Evolutionary conservation across 2,888 invertebrate species (phyloP).

Genomic region (Megalurothrips usitatus): DNA sequence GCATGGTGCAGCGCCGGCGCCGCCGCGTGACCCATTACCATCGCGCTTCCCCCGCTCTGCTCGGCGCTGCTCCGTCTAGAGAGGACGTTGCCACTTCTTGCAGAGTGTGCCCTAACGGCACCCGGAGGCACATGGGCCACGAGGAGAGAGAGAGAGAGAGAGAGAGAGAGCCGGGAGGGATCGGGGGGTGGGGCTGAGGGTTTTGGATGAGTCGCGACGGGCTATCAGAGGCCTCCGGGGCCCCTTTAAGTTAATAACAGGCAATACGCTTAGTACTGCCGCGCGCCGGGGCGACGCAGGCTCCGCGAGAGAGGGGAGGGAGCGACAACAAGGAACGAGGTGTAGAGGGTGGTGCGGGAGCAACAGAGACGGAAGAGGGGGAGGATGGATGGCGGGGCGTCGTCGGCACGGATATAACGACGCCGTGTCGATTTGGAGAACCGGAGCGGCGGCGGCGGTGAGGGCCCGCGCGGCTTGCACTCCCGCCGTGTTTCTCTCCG

Average conservation of each 20-base stretch:
- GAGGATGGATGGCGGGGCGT: neutral
- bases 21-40: neutral
- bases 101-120: neutral
- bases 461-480: neutral
- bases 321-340: neutral
- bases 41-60: neutral
- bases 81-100: conserved; percentile 19
- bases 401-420: too few relatives aligned
- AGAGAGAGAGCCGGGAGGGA: neutral
- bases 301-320: neutral
- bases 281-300: neutral
- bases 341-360: neutral
- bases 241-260: conserved; percentile 23
- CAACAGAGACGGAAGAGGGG: neutral
- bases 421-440: too few relatives aligned
- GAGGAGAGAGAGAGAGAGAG: neutral
- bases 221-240: conserved; percentile 18
- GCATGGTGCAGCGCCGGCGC: neutral
- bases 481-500: too few relatives aligned
- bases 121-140: conserved; percentile 3
- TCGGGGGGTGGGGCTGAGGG: neutral
- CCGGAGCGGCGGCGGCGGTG: neutral
- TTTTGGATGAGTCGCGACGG: conserved; percentile 10
- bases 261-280: conserved; percentile 7
- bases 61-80: conserved; percentile 4